These are phyloP conservation scores for Leptopilina syphax DNA, from an alignment of 2,888 invertebrate genomes.

Conservation along the genomic window DNA sequence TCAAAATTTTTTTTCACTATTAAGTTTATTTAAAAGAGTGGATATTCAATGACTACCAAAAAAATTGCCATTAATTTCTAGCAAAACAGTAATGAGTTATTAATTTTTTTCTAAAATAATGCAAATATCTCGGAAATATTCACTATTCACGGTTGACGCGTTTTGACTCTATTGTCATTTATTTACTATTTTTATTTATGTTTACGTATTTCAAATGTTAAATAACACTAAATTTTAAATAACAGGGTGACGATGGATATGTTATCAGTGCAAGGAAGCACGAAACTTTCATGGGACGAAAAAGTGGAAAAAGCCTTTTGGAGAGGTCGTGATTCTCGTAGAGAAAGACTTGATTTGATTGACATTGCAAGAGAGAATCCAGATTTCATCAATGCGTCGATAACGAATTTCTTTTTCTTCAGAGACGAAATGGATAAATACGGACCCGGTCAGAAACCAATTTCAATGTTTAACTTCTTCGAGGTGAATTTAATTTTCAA, in stretches of 20 bases:
- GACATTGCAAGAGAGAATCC: slow-evolving; percentile 86
- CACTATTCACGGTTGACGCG: no score
- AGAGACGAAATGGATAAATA: slow-evolving; percentile 89
- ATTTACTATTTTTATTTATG: no score
- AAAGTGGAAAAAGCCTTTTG: slow-evolving; percentile 90
- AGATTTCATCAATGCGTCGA: slow-evolving; percentile 91
- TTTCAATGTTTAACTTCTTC: slow-evolving; percentile 87
- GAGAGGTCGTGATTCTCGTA: slow-evolving; percentile 95
- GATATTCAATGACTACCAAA: no score
- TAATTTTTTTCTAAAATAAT: no score
- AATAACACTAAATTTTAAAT: slow-evolving; percentile 34
- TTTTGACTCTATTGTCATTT: no score
- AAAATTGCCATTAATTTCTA: no score
- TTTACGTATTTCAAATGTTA: no score
- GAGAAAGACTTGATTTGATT: slow-evolving; percentile 89
- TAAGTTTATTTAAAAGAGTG: no score
- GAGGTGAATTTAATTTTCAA: slow-evolving; percentile 81
- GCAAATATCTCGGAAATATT: no score
- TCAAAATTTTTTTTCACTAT: no score
- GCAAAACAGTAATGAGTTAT: no score
- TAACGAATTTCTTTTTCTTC: slow-evolving; percentile 98
- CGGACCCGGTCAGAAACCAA: slow-evolving; percentile 89
- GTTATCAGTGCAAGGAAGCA: slow-evolving; percentile 91
- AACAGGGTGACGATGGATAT: slow-evolving; percentile 91
- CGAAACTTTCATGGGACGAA: slow-evolving; percentile 84